Evolutionary conservation across 35 echinoderm and acorn worm genomes (phyloP).

Genomic region (Apostichopus californicus): DNA sequence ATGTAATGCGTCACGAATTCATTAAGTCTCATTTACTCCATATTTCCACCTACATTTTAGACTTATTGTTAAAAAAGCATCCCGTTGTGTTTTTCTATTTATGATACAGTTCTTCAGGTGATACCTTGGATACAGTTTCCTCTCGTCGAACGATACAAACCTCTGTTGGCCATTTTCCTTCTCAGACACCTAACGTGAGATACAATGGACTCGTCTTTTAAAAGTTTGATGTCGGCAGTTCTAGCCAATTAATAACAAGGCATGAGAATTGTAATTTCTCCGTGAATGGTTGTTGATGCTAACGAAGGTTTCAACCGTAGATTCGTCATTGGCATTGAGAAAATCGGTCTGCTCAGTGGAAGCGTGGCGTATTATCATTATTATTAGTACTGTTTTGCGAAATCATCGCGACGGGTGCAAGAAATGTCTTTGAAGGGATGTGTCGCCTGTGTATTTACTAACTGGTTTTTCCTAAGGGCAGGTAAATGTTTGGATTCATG

Average conservation of each 20-base stretch:
- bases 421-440: background rate
- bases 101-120: background rate
- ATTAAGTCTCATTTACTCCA: background rate
- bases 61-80: background rate
- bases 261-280: background rate
- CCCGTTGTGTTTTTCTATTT: background rate
- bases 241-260: slow-evolving; percentile 18
- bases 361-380: background rate
- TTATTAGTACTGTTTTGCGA: background rate
- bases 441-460: background rate
- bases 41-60: background rate
- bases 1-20: too few species aligned
- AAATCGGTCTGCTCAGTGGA: too few species aligned
- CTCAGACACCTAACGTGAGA: background rate
- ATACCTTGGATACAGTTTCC: background rate
- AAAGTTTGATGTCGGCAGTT: background rate
- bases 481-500: background rate
- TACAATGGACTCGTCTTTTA: background rate
- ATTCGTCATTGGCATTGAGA: background rate
- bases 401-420: background rate
- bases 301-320: background rate
- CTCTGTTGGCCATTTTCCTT: background rate
- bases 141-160: background rate
- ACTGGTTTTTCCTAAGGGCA: background rate
- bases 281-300: slow-evolving; percentile 13